phyloP scores from a whole-genome alignment of 2,888 invertebrate species.

The Brachyopa scutellaris region DNA sequence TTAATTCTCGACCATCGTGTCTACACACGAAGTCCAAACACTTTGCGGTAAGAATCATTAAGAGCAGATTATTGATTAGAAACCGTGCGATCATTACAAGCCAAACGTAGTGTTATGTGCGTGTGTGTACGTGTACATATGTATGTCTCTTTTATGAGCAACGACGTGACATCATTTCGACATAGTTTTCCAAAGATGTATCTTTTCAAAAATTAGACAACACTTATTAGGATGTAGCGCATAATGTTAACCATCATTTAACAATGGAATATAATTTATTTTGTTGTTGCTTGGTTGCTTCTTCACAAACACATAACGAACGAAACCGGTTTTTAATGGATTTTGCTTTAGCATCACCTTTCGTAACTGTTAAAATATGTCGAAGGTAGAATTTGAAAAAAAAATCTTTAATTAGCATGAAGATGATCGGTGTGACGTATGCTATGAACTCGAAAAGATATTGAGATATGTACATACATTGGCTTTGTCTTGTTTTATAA shows the following conservation, averaged over 20 bases:
- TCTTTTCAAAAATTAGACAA: constrained; percentile 5
- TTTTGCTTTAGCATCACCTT: neutral
- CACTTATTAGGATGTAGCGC: constrained; percentile 3
- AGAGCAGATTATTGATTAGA: constrained; percentile 48
- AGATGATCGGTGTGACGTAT: constrained; percentile 19
- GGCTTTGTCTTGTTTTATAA: neutral
- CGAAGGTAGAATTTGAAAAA: constrained; percentile 9
- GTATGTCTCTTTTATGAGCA: neutral
- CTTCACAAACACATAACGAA: neutral
- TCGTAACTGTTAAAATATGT: constrained; percentile 1
- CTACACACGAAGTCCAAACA: constrained; percentile 31
- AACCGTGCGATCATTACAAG: constrained; percentile 28
- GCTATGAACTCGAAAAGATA: neutral
- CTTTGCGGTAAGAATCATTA: constrained; percentile 35
- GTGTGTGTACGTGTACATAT: too few species aligned
- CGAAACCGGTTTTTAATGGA: constrained; percentile 8
- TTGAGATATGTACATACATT: neutral
- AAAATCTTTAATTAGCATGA: constrained; percentile 44
- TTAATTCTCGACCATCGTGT: constrained; percentile 20
- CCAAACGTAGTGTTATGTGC: neutral
- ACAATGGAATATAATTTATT: constrained; percentile 22
- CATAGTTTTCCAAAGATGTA: neutral
- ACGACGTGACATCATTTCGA: constrained; percentile 34
- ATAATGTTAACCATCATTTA: neutral
- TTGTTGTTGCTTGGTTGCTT: neutral